Conservation (phyloP, 2,888 invertebrate genomes). For the Clusia tigrina region DNA sequence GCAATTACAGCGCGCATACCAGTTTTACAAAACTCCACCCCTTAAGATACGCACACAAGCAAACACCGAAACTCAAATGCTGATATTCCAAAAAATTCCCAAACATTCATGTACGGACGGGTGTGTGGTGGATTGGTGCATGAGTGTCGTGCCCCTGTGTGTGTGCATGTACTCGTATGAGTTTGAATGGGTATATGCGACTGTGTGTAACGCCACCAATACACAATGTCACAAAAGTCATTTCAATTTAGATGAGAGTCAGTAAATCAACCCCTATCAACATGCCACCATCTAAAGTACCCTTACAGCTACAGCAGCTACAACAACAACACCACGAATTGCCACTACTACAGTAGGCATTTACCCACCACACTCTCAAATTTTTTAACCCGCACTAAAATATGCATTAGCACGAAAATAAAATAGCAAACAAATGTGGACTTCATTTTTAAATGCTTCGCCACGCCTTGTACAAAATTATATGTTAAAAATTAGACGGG, state of each 20-base stretch:
- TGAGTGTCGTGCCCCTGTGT: too few species aligned
- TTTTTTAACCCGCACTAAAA: too few species aligned
- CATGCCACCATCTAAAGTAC: conserved; percentile 39
- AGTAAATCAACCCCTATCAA: conserved; percentile 65
- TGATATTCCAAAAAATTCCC: background rate
- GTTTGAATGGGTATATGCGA: conserved; percentile 17
- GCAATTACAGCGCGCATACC: too few species aligned
- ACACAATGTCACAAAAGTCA: conserved; percentile 58
- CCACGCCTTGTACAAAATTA: background rate
- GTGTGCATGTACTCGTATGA: conserved; percentile 12
- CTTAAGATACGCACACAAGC: conserved; percentile 11
- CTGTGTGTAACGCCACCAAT: conserved; percentile 45
- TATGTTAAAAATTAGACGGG: too few species aligned
- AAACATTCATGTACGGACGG: background rate
- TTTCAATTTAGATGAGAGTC: conserved; percentile 63
- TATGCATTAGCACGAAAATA: too few species aligned
- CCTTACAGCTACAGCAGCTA: conserved; percentile 33
- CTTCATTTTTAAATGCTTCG: background rate
- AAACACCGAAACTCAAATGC: conserved; percentile 21
- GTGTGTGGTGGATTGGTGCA: too few species aligned
- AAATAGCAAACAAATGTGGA: background rate
- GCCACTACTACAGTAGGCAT: background rate
- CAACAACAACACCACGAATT: conserved; percentile 12
- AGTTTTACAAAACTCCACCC: conserved; percentile 19
- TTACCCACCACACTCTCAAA: too few species aligned